Conservation (phyloP, 2,888 invertebrate genomes). For the Vanessa cardui region DNA sequence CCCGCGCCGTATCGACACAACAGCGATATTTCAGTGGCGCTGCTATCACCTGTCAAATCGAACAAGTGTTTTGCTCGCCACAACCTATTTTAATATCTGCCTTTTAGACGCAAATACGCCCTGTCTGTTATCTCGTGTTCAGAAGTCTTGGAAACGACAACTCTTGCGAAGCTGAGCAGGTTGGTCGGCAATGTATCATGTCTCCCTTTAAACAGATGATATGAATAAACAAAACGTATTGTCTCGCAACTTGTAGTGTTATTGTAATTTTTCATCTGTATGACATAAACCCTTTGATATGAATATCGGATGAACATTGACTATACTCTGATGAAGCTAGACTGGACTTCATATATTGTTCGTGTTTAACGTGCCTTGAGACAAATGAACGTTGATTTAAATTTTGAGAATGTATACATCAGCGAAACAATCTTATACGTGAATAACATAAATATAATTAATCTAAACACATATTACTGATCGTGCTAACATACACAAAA, state of each 20-base stretch:
- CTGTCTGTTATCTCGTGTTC: constrained; percentile 49
- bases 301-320: not conserved
- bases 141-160: constrained; percentile 30
- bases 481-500: too few relatives aligned
- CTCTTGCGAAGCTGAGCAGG: constrained; percentile 19
- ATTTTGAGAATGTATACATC: too few relatives aligned
- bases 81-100: constrained; percentile 78
- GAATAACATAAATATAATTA: too few relatives aligned
- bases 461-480: too few relatives aligned
- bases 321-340: not conserved
- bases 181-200: constrained; percentile 29
- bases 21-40: constrained; percentile 69
- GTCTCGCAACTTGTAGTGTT: not conserved
- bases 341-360: not conserved
- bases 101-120: constrained; percentile 66
- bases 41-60: constrained; percentile 80
- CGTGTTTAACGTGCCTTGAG: too few relatives aligned
- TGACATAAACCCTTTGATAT: not conserved
- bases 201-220: constrained; percentile 21
- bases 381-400: too few relatives aligned
- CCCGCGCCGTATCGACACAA: constrained; percentile 55
- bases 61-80: constrained; percentile 76
- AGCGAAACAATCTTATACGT: too few relatives aligned
- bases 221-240: constrained; percentile 32
- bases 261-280: constrained; percentile 7